A percentile compares a stretch with the other conserved stretches of the same genome.
Conservation (phyloP, 2,797 vertebrate genomes). For the Capromys pilorides region DNA sequence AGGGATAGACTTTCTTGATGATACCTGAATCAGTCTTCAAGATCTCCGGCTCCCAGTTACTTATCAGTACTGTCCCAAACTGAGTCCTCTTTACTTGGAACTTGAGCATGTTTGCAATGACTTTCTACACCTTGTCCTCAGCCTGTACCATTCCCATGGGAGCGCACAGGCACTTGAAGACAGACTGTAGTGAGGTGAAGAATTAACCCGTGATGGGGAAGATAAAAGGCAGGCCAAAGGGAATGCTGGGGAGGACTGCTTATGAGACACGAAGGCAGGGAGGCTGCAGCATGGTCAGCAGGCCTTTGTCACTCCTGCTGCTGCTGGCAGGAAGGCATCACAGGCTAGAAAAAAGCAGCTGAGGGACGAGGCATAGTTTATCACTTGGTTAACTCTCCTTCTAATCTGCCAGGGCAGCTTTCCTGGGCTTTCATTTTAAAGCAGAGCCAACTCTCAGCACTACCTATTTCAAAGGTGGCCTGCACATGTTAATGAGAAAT, state of each 20-base stretch:
- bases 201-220: not conserved
- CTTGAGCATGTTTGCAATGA: not conserved
- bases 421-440: not conserved
- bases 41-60: not conserved
- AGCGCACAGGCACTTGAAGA: not conserved
- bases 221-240: not conserved
- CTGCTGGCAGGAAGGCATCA: not conserved
- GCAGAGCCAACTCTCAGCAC: not conserved
- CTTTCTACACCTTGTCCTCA: not conserved
- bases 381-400: not conserved
- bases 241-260: not conserved
- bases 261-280: not conserved
- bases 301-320: not conserved
- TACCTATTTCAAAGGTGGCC: not conserved
- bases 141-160: not conserved
- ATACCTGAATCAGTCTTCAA: not conserved
- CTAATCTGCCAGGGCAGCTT: not conserved
- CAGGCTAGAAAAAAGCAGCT: not conserved
- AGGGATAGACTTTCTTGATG: not conserved
- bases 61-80: not conserved
- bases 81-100: not conserved
- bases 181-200: not conserved
- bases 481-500: not conserved
- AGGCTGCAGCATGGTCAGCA: rapidly evolving
- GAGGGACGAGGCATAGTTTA: not conserved